Base-by-base conservation (phyloP, 1,140 invertebrate genomes). In the Lordiphosa mommai region DNA sequence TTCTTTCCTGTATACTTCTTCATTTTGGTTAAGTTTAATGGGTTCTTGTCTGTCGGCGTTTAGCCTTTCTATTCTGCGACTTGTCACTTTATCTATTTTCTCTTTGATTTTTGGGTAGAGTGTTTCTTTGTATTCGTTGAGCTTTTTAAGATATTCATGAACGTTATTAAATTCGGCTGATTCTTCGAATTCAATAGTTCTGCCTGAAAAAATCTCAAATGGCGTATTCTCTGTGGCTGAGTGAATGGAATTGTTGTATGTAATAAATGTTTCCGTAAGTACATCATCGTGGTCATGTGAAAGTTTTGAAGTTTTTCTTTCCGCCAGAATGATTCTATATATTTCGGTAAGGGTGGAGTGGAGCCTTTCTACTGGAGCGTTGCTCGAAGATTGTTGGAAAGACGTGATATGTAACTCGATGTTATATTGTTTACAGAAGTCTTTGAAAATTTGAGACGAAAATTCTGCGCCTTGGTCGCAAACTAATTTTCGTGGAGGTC, bases 401-500 rank as follows among this genome's bases (percentile, higher is more conserved):
- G 51, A 53, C 2, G 38, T 53, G 14, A 41, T 6, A n/a, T 43
- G 51, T 10, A 53, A 10, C 6, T 12, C 8, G 1, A 43, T 53
- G 1, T 53, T 17, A 30, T 12, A 53, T 43, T 53, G 51, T 16
- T 30, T 41, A 10, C 51, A n/a, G n/a, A 53, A 53, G 14, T 53
- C 51, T 43, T 53, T 43, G 20, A 53, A 53, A 43, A 53, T 53
- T 23, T 27, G 32, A 0, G 12, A 6, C 8, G 14, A 5, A 20
- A 53, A 53, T 20, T 53, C 38, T 4, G 16, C 9, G 9, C 37
- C n/a, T 40, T 52, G 49, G n/a, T 43, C 38, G 27, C 51, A 53
- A 9, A 53, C 13, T 8, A 53, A 33, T 43, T 33, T 27, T 20
- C n/a, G 34, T 53, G 10, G 51, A 14, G 30, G 27, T n/a, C 49